Base-by-base conservation (phyloP, 1,140 invertebrate genomes). In the Drosophila fuyamai region DNA sequence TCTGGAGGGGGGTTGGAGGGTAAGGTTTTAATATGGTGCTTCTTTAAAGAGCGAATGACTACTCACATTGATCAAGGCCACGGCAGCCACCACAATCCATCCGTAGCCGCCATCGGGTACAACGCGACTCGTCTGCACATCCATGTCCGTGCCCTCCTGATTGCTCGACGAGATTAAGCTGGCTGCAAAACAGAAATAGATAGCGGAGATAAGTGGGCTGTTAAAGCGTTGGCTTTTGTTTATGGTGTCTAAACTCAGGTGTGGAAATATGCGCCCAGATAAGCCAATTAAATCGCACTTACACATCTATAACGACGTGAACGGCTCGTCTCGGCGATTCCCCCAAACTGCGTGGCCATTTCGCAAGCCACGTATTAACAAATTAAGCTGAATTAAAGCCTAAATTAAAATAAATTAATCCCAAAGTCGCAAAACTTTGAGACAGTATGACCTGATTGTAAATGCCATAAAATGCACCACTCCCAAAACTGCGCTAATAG, bases 21-120 rank as follows among this genome's bases (percentile, higher is more conserved):
- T 1, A 27, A 8, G n/a, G 10, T n/a, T 27, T 40, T 18, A 10
- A 2, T 2, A 1, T 29, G 1, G 2, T 56, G 14, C 46, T 40
- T 0, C 0, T 14, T 16, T 32, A 6, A 40, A 4, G 8, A 18
- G 9, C 4, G 8, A n/a, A 18, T 12, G 13, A 32, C n/a, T 16
- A 44, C 94, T 95, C 93, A 95, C 95, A 92, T 95, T 95, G 48
- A 94, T 94, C 13, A 95, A 54, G n/a, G 94, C 95, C 36, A 93
- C 93, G 40, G 94, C 95, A 40, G 94, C 75, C 16, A 95, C 93
- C 8, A 95, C 93, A 89, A 95, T 93, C 95, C 95, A 96, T 3
- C 95, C 95, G 94, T 94, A 95, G 27, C 95, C 95, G 38, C 95
- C 95, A 92, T 95, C 94, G 8, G 95, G 95, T 12, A 92, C 82